phyloP scores from a whole-genome alignment of 1,140 invertebrate genomes.

The Zaprionus gabonicus region DNA sequence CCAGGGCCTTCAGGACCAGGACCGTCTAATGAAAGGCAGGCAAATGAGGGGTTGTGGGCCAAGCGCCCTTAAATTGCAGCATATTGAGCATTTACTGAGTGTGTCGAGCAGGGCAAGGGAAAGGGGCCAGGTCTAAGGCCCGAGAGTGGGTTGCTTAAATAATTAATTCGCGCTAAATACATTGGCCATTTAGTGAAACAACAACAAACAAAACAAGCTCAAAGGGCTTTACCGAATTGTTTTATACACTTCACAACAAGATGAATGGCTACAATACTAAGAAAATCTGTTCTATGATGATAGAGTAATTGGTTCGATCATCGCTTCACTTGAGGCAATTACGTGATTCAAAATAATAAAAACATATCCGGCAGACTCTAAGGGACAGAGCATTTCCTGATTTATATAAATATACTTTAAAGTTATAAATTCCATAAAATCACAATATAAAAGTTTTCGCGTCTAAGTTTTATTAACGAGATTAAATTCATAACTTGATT shows the following conservation, averaged over 20 bases:
- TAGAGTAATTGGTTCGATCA: too few relatives aligned
- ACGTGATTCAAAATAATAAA: too few relatives aligned
- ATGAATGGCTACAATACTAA: neutral
- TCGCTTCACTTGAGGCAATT: too few relatives aligned
- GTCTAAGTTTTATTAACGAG: too few relatives aligned
- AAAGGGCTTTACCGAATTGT: neutral
- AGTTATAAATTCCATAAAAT: too few relatives aligned
- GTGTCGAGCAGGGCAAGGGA: slow-evolving; percentile 3
- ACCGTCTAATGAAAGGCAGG: slow-evolving; percentile 68
- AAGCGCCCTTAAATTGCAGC: slow-evolving; percentile 72
- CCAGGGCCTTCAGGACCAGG: neutral
- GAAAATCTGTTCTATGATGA: too few relatives aligned
- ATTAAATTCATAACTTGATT: too few relatives aligned
- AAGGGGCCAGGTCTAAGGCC: slow-evolving; percentile 5
- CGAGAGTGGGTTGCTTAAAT: slow-evolving; percentile 62
- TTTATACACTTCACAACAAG: neutral
- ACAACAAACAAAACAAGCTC: slow-evolving; percentile 17
- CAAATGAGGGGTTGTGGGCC: slow-evolving; percentile 19
- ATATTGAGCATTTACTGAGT: slow-evolving; percentile 70
- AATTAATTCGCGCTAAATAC: slow-evolving; percentile 81
- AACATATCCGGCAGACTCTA: too few relatives aligned
- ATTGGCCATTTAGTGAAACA: slow-evolving; percentile 73
- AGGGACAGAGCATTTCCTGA: too few relatives aligned
- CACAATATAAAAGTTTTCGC: too few relatives aligned
- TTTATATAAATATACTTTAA: too few relatives aligned